Evolutionary conservation across 2,113 vertebrate genomes (phyloP), one percentile per base, ranked within the genome.

Genomic region (Hippoglossus stenolepis): DNA sequence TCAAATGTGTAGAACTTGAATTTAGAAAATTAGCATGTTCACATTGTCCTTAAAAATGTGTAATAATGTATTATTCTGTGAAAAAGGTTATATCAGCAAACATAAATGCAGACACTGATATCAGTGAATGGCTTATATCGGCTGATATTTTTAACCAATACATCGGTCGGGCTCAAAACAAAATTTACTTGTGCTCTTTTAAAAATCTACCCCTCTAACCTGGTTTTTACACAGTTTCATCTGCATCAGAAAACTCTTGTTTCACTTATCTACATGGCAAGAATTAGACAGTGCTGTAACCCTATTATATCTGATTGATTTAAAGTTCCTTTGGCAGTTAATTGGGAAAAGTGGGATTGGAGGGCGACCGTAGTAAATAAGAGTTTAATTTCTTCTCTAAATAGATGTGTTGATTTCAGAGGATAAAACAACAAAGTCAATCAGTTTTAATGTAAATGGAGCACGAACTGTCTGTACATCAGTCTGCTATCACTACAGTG

Each of bases 111-210:
- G 35, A 35, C 35, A 35, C 7, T 35, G 7, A 47, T 47, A 47
- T 47, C 45, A 3, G 11, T 47, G 15, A 14, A 15, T 14, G 45
- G 11, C 14, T 47, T 4, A 14, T 4, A 47, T 47, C 14, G 10
- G 28, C 28, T 31, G 28, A 31, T 31, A 31, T 31, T 31, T 31
- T 31, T 31, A 5, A 31, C 28, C 1, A 6, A 31, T 31, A 31
- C 28, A 6, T 31, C 28, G 28, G 43, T 17, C 45, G 4, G 45
- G 45, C 14, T 47, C 14, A 4, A 47, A 47, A 47, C 4, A 18
- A 49, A 17, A 49, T 49, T 18, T 26, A 31, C 54, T n/a, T 45
- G 35, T 63, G 63, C 53, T 67, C 71, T 63, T 66, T 70, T 63
- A 63, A 68, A 64, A 65, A 24, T 35, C 6, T 1, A 0, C 40